Evolutionary conservation across 2,113 vertebrate genomes (phyloP).

Genomic region (Dermatemys mawii): DNA sequence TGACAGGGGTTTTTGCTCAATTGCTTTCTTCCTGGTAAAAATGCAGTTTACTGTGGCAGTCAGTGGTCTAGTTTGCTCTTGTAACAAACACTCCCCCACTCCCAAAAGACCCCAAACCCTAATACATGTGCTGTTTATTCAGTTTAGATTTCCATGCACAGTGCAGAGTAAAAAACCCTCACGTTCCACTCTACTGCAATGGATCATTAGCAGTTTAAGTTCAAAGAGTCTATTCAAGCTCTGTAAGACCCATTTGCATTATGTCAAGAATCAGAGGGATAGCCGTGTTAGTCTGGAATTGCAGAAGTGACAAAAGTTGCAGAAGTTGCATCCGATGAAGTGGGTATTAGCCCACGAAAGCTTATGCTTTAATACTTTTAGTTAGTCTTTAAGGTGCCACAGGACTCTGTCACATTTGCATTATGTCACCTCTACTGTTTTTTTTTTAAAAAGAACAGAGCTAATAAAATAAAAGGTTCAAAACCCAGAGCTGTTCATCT

Average conservation of each 20-base stretch:
- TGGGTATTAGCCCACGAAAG: too few relatives aligned
- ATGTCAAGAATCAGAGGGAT: too few relatives aligned
- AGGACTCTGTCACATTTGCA: too few relatives aligned
- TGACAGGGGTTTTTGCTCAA: slow-evolving; percentile 36
- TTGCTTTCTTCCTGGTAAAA: slow-evolving; percentile 47
- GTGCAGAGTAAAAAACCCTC: background rate
- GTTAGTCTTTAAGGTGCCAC: too few relatives aligned
- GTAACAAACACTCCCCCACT: too few relatives aligned
- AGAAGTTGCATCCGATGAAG: too few relatives aligned
- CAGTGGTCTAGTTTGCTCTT: background rate
- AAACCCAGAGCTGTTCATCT: background rate
- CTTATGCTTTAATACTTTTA: too few relatives aligned
- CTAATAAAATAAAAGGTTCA: background rate
- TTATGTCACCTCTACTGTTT: background rate
- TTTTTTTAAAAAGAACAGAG: background rate
- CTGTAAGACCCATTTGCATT: background rate
- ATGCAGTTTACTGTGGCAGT: background rate
- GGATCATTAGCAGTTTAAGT: background rate
- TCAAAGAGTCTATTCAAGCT: background rate
- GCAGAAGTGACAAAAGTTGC: too few relatives aligned
- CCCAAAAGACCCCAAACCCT: background rate
- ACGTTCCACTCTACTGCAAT: background rate
- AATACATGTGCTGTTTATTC: background rate
- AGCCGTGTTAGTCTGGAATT: too few relatives aligned
- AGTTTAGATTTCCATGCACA: background rate